Base-by-base conservation (phyloP, 1,140 invertebrate genomes). In the Hylaeus volcanicus region DNA sequence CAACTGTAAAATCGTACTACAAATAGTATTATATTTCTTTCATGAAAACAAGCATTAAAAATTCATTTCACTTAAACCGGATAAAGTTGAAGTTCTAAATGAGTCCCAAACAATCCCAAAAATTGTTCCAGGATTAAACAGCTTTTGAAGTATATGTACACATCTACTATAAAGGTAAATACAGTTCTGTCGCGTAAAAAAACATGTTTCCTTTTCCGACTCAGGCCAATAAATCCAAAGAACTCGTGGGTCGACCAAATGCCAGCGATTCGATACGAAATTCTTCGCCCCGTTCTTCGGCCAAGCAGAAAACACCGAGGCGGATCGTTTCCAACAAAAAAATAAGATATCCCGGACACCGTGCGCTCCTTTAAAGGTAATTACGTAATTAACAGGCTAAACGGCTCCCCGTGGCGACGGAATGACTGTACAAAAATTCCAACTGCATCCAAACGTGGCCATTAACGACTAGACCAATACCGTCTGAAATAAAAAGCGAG, bases 361-460 rank as follows among this genome's bases (percentile, higher is more conserved):
- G 58, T 74, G n/a, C 37, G 56, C 63, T 43, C 74, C 74, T 75
- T 66, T 75, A 75, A 76, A 68, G 64, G 64, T 58, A 65, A 76
- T 68, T 68, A 68, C 39, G 64, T 41, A 75, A 75, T 75, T 75
- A 66, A 75, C 63, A 66, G 63, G 63, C 58, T 15, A 12, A 63
- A 74, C 71, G 58, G n/a, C n/a, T 56, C 56, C 63, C 63, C 74
- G 61, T 45, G 51, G 63, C 39, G 63, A n/a, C 12, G 48, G 45
- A 55, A 66, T 66, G 74, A 75, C 15, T 37, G 74, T 55, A 66
- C 37, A 66, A 75, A 66, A 55, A 56, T 66, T n/a, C 15, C 56
- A 63, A 75, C 48, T 48, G 61, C 63, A 75, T 55, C 74, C 63
- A 53, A 75, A 45, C 63, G 48, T 56, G 51, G 51, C 74, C 64